Evolutionary conservation across 1,140 invertebrate species (phyloP), one percentile per base, ranked within the genome.

Genomic region (Acyrthosiphon pisum): DNA sequence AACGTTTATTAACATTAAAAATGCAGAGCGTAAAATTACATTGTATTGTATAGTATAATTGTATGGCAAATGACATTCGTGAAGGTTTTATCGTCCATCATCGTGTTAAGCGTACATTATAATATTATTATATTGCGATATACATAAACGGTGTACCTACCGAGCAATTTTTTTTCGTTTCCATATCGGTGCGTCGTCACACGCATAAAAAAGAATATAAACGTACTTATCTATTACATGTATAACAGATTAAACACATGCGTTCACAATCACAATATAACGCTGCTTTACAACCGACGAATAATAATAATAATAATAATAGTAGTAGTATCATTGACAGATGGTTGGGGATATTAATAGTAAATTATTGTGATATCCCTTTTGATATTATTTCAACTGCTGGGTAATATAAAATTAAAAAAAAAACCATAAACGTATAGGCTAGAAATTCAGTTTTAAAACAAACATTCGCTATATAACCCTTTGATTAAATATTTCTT

Each of bases 191-290:
- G 89, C 89, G 7, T 37, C 53, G 30, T 41, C 83, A 30, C 35
- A 89, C 41, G 53, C 23, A 7, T 37, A 90, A 44, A n/a, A 44
- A 68, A 41, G 3, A 48, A 53, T 35, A 88, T 50, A 41, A 37
- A 56, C 14, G 88, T 90, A 60, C 89, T 90, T 68, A 68, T 90
- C n/a, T 89, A 87, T 88, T 35, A 44, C n/a, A 23, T 68, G 60
- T 90, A 68, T 22, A 90, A 44, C 89, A 68, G 53, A 90, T 90
- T 90, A 90, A 90, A 90, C 89, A 90, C 89, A 90, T 68, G 89
- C 89, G 89, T 90, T 68, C 53, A 90, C 89, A 90, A 90, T 90
- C 89, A 90, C 89, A 90, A 90, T 76, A n/a, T 76, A 76, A 35
- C n/a, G 37, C 60, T 46, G 89, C 56, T 90, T n/a, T 68, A 90